phyloP scores from a whole-genome alignment of 1,140 invertebrate species.

The Apis florea region DNA sequence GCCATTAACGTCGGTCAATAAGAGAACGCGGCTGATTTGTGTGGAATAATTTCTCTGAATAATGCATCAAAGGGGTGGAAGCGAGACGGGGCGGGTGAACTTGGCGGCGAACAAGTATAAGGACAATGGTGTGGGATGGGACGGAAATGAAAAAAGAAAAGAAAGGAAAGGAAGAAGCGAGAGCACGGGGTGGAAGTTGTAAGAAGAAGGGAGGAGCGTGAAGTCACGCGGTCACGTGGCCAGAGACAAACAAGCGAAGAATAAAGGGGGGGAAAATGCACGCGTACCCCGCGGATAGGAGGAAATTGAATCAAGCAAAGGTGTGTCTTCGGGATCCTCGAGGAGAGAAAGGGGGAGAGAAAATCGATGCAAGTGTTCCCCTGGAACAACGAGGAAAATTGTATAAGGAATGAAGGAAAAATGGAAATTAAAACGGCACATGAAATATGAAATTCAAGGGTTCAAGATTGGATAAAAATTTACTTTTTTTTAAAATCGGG shows the following conservation, averaged over 20 bases:
- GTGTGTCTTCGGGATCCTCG: neutral
- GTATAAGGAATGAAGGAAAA: neutral
- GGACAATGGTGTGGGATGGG: neutral
- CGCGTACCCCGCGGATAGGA: neutral
- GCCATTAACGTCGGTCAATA: neutral
- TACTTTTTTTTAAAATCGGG: too few relatives aligned
- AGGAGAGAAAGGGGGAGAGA: neutral
- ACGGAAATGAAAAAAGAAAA: neutral
- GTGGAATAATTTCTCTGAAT: slow-evolving; percentile 6
- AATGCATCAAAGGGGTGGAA: slow-evolving; percentile 19
- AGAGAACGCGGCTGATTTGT: neutral
- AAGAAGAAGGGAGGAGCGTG: neutral
- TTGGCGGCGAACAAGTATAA: neutral
- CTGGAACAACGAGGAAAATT: too few relatives aligned
- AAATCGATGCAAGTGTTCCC: neutral
- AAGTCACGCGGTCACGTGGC: neutral
- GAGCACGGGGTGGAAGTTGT: neutral
- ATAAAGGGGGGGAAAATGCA: neutral
- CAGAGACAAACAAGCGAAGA: too few relatives aligned
- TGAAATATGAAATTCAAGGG: too few relatives aligned
- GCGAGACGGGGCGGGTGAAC: neutral
- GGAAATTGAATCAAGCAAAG: slow-evolving; percentile 19
- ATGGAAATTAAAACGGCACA: neutral
- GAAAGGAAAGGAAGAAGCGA: neutral
- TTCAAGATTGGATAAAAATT: neutral